phyloP scores from a whole-genome alignment of 2,797 vertebrate species.

The Mus spretus region DNA sequence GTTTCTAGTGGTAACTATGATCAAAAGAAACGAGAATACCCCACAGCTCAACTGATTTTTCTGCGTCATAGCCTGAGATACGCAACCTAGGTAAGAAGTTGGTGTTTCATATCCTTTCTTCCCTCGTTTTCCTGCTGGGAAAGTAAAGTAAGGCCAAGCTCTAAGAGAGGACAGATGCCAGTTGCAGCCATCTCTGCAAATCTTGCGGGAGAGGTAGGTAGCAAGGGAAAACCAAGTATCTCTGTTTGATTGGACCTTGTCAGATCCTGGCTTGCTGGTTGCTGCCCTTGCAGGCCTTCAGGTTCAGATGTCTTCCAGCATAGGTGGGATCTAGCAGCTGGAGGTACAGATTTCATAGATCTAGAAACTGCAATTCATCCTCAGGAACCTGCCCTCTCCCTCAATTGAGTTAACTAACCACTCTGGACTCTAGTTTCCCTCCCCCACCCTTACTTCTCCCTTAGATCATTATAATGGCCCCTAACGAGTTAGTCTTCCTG shows the following conservation, averaged over 20 bases:
- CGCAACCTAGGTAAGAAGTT: not conserved
- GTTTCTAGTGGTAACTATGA: not conserved
- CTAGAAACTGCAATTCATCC: conserved; percentile 27
- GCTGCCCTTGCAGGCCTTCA: not conserved
- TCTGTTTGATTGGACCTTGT: not conserved
- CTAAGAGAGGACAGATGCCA: not conserved
- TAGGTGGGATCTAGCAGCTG: conserved; percentile 20
- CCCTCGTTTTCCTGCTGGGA: not conserved
- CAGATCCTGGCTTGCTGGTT: not conserved
- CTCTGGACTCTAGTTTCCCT: not conserved
- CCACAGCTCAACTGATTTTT: not conserved
- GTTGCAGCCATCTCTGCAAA: not conserved
- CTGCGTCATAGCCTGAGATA: not conserved
- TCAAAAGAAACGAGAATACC: conserved; percentile 22
- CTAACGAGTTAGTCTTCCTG: not conserved
- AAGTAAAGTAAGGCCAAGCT: not conserved
- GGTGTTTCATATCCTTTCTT: not conserved
- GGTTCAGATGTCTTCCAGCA: not conserved
- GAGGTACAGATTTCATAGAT: not conserved
- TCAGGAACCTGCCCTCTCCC: not conserved
- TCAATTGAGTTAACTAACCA: not conserved
- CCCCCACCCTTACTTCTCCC: not conserved
- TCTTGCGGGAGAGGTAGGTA: not conserved
- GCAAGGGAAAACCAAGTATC: not conserved
- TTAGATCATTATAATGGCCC: not conserved